Evolutionary conservation across 2,888 invertebrate genomes (phyloP).

Genomic region (Drosophila borealis): DNA sequence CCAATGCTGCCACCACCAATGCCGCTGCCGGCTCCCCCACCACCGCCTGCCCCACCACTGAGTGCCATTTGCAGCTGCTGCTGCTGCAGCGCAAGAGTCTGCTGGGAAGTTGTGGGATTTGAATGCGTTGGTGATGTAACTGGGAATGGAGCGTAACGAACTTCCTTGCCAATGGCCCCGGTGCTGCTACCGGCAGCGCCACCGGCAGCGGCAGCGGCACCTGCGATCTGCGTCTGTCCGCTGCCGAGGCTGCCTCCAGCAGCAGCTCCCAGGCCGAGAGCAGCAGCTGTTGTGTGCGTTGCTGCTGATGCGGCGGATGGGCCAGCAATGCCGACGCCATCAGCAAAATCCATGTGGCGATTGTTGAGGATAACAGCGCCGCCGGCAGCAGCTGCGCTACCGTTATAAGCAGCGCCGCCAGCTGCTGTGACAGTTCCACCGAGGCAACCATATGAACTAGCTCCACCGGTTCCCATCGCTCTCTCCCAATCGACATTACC

Average conservation of each 20-base stretch:
- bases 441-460: slow-evolving; percentile 84
- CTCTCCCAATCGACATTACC: slow-evolving; percentile 84
- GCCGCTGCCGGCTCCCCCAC: slow-evolving; percentile 67
- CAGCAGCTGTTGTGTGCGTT: slow-evolving; percentile 74
- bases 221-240: slow-evolving; percentile 28
- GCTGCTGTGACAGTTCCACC: slow-evolving; percentile 79
- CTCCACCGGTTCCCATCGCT: slow-evolving; percentile 84
- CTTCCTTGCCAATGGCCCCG: slow-evolving; percentile 86
- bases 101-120: slow-evolving; percentile 85
- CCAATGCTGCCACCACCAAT: slow-evolving; percentile 78
- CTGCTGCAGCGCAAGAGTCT: slow-evolving; percentile 62
- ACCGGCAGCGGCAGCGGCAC: slow-evolving; percentile 41
- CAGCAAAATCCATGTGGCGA: slow-evolving; percentile 83
- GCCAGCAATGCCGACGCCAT: slow-evolving; percentile 83
- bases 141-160: slow-evolving; percentile 86
- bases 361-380: slow-evolving; percentile 68
- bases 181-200: slow-evolving; percentile 70
- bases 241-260: slow-evolving; percentile 51
- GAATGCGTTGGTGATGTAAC: slow-evolving; percentile 86
- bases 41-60: slow-evolving; percentile 47
- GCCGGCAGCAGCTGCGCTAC: slow-evolving; percentile 77
- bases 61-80: slow-evolving; percentile 49
- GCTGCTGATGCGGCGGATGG: slow-evolving; percentile 75
- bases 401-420: slow-evolving; percentile 81
- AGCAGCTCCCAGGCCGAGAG: slow-evolving; percentile 62